Conservation (phyloP, 2,797 vertebrate genomes). For the Aplochiton taeniatus region DNA sequence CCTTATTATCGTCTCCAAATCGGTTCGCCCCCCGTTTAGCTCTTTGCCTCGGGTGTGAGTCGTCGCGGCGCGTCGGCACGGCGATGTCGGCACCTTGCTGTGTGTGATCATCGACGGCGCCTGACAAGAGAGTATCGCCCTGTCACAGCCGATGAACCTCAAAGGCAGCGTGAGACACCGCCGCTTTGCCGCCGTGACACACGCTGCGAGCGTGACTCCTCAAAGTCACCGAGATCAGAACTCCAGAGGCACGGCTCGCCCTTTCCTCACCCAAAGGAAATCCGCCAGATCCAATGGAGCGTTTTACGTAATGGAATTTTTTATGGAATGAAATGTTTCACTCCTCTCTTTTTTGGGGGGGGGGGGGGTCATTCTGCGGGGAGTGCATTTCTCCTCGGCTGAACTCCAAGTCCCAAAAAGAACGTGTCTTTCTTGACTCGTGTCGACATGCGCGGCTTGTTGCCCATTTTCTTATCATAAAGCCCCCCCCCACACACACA, state of each 20-base stretch:
- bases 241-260: too few relatives aligned
- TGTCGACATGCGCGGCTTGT: too few relatives aligned
- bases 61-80: slow-evolving; percentile 34
- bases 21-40: not conserved
- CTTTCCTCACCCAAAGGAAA: too few relatives aligned
- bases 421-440: too few relatives aligned
- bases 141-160: slow-evolving; percentile 66
- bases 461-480: not conserved
- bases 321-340: too few relatives aligned
- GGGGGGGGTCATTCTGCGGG: too few relatives aligned
- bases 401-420: too few relatives aligned
- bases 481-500: too few relatives aligned
- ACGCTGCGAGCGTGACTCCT: slow-evolving; percentile 43
- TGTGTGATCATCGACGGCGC: slow-evolving; percentile 52
- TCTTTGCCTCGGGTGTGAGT: slow-evolving; percentile 20
- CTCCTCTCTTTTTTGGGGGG: too few relatives aligned
- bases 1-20: not conserved
- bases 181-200: slow-evolving; percentile 35
- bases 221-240: slow-evolving; percentile 48
- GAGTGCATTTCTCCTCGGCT: too few relatives aligned
- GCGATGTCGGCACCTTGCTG: slow-evolving; percentile 58
- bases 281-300: too few relatives aligned
- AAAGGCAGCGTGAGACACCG: slow-evolving; percentile 34
- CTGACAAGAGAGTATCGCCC: slow-evolving; percentile 62
- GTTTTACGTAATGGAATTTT: too few relatives aligned